Base-by-base conservation (phyloP, 1,140 invertebrate species). In the Helicoverpa armigera region DNA sequence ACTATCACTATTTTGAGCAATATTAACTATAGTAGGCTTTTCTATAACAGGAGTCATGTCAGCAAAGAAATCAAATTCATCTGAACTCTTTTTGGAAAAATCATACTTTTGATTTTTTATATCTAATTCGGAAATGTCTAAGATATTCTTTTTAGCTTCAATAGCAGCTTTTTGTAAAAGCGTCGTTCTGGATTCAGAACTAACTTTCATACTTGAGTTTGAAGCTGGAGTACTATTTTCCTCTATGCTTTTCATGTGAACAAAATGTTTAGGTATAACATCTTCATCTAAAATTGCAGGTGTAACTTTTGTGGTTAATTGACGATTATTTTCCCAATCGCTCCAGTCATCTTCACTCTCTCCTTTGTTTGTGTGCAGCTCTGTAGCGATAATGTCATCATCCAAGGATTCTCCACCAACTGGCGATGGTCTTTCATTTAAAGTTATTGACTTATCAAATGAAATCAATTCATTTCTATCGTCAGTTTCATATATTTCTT, bases 31-130 rank as follows among this genome's bases (percentile, higher is more conserved):
- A 56, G 95, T 95, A 11, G 96, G 95, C 83, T 96, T 96, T 65
- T 97, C 96, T 85, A 98, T 98, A 5, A 98, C 96, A 7, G 98
- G 98, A 84, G 97, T 97, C 98, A 98, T 98, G 88, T 98, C 98
- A 72, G 96, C 97, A 86, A 98, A 98, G 84, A 97, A 98, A 88
- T 98, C 97, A 85, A 97, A 95, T 79, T 97, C 96, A 76, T 96
- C 95, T 18, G 83, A 79, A 51, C 82, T 85, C 70, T 94, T 93
- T 50, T 94, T 94, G 10, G 86, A 85, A 63, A 87, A 83, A 43
- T 93, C 92, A 14, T 92, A 86, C 81, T 96, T 96, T 73, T 97
- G 96, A 88, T 97, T 96, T 89, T 97, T 97, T 61, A 97, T 98
- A 87, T 98, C 97, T 23, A 98, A 92, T 80, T 97, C 96, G 4